These are phyloP conservation scores for Smutsia temminckii DNA, from an alignment of 2,797 vertebrate genomes.

Conservation along the genomic window DNA sequence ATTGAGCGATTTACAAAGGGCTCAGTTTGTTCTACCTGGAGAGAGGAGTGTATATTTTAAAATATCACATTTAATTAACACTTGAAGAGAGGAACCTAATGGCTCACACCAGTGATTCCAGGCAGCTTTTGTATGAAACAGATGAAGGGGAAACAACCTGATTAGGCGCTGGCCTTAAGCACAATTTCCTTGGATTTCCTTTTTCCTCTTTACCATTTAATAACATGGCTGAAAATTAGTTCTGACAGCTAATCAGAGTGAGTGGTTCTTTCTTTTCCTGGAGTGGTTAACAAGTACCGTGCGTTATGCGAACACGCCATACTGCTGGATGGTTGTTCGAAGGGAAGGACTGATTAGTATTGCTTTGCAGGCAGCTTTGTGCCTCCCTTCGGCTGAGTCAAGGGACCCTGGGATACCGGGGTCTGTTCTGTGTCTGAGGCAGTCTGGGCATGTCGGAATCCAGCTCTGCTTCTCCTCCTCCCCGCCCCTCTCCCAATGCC, in stretches of 20 bases:
- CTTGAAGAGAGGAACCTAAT: constrained; percentile 44
- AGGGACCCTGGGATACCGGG: background rate
- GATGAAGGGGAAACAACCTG: constrained; percentile 54
- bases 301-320: constrained; percentile 44
- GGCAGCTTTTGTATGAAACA: constrained; percentile 61
- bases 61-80: constrained; percentile 68
- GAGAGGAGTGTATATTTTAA: constrained; percentile 51
- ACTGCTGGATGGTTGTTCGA: background rate
- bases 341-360: background rate
- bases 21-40: constrained; percentile 46
- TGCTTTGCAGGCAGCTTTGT: background rate
- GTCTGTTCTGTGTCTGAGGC: background rate
- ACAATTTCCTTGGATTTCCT: constrained; percentile 50
- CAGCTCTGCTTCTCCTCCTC: background rate
- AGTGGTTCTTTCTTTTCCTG: constrained; percentile 67
- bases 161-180: constrained; percentile 60
- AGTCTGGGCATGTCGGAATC: background rate
- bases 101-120: constrained; percentile 55
- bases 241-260: constrained; percentile 72
- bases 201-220: constrained; percentile 63
- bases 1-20: constrained; percentile 34
- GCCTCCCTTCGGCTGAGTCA: background rate
- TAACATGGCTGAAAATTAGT: constrained; percentile 71
- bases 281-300: constrained; percentile 65
- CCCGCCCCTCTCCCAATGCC: background rate